phyloP scores from a whole-genome alignment of 2,113 vertebrate species.

The Notiomystis cincta region DNA sequence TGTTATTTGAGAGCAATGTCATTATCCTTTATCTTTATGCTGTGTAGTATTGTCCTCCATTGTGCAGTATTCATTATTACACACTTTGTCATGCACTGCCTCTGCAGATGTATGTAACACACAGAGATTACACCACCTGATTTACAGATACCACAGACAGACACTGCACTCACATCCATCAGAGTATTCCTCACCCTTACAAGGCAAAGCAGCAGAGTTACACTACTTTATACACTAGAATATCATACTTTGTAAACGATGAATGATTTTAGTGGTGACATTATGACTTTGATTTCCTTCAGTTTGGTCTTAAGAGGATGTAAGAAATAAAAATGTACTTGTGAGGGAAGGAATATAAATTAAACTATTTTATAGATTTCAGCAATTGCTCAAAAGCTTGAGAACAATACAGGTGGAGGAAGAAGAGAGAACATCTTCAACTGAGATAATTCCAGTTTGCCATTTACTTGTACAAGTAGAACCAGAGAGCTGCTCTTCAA shows the following conservation, averaged over 20 bases:
- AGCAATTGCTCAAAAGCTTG: neutral
- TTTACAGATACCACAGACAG: neutral
- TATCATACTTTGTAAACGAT: neutral
- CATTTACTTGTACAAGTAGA: neutral
- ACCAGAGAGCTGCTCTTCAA: neutral
- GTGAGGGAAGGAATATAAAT: neutral
- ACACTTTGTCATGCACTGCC: neutral
- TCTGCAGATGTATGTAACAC: neutral
- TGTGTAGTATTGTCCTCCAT: neutral
- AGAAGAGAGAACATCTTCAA: neutral
- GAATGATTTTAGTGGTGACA: neutral
- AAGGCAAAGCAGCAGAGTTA: neutral
- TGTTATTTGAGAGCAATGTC: neutral
- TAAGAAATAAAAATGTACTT: constrained; percentile 9
- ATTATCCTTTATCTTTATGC: constrained; percentile 16
- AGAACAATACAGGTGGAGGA: neutral
- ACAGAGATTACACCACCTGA: neutral
- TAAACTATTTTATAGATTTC: neutral
- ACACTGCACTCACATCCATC: neutral
- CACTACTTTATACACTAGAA: neutral
- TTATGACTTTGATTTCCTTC: neutral
- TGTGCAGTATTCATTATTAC: neutral
- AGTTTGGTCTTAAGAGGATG: neutral
- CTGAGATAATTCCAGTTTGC: neutral
- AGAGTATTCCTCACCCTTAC: neutral